Base-by-base conservation (phyloP, 2,888 invertebrate genomes). In the Chalcosyrphus nemorum region DNA sequence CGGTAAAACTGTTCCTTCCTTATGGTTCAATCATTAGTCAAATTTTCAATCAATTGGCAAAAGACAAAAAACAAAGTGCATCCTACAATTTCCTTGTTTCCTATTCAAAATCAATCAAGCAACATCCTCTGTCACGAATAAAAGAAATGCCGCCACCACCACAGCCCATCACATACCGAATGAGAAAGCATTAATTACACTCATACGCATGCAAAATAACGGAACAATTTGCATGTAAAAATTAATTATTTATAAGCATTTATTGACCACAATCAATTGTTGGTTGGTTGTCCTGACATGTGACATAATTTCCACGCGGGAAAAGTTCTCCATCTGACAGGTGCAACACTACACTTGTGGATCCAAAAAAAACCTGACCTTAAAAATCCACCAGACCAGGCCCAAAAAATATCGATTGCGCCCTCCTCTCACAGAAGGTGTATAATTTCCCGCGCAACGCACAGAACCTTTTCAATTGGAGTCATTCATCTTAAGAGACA, bases 71-170 rank as follows among this genome's bases (percentile, higher is more conserved):
- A 50, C 13, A 70, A 41, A 70, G 32, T 50, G 57, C 59, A 54
- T 74, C 80, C 74, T 81, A 32, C 38, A 41, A 61, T 63, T 59
- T 71, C 63, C 66, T 38, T 59, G n/a, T 50, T 24, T 82, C 57
- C 66, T 66, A 72, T 82, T 77, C 27, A 82, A 82, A 66, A 77
- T 82, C 81, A 82, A 77, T 82, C 81, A 82, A 71, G 76, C 65
- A 47, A 43, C 71, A 61, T 71, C 43, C 43, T 59, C 65, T 15
- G 13, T 13, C 35, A 21, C 2, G 21, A n/a, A 19, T n/a, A 24
- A 74, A 80, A 52, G 61, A 74, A 45, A 41, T n/a, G n/a, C n/a
- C n/a, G n/a, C 76, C 70, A 57, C 54, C 17, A 3, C 47, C n/a
- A 6, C 41, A 32, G 7, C 66, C 65, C 52, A 66, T 82, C 81